These are phyloP conservation scores for Apoda limacodes DNA, from an alignment of 2,888 invertebrate genomes.

Conservation along the genomic window DNA sequence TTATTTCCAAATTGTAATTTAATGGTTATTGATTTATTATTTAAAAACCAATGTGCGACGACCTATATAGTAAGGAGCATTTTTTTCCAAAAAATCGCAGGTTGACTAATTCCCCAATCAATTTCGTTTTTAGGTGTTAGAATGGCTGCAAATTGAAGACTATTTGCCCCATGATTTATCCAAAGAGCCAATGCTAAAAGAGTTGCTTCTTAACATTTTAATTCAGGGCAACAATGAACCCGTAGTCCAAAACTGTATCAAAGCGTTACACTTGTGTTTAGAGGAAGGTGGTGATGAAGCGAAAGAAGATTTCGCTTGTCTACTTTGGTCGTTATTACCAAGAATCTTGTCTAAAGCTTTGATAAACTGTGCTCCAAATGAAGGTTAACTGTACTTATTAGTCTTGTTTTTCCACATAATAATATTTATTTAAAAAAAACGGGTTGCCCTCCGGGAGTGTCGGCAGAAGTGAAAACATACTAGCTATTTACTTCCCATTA, in stretches of 20 bases:
- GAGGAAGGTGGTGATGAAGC: conserved; percentile 33
- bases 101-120: no score
- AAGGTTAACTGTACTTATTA: no score
- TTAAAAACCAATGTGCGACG: no score
- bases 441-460: no score
- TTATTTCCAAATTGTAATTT: no score
- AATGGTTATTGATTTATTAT: no score
- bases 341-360: conserved; percentile 40
- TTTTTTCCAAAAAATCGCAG: no score
- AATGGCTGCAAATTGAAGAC: conserved; percentile 51
- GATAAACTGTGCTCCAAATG: conserved; percentile 39
- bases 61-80: no score
- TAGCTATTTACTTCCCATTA: no score
- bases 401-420: no score
- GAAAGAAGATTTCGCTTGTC: conserved; percentile 33
- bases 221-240: conserved; percentile 29
- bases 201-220: conserved; percentile 43
- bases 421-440: no score
- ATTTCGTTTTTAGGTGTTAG: conserved; percentile 37
- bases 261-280: conserved; percentile 35
- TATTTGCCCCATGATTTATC: conserved; percentile 42
- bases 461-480: no score
- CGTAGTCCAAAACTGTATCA: conserved; percentile 37
- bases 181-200: conserved; percentile 40
- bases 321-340: conserved; percentile 47